Conservation (phyloP, 2,113 vertebrate species). For the Tympanuchus pallidicinctus region DNA sequence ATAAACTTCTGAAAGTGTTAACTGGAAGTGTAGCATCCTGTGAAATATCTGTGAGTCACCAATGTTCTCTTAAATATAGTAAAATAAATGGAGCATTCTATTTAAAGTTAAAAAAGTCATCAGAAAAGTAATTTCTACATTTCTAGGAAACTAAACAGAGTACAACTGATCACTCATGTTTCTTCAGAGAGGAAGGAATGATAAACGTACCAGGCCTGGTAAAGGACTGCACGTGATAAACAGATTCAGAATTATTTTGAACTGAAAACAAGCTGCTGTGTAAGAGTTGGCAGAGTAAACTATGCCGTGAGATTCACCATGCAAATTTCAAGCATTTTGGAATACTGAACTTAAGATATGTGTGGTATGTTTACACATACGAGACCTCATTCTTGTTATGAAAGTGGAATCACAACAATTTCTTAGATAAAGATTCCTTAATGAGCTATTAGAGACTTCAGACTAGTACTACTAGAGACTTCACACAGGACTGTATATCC, state of each 20-base stretch:
- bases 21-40: neutral
- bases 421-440: neutral
- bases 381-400: neutral
- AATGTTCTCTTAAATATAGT: neutral
- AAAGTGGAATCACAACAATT: neutral
- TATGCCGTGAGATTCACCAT: neutral
- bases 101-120: neutral
- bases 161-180: neutral
- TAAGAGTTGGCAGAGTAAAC: neutral
- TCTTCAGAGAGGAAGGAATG: neutral
- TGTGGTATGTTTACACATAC: fast-evolving
- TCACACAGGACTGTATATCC: neutral
- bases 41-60: neutral
- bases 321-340: neutral
- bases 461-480: neutral
- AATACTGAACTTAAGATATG: neutral
- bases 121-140: neutral
- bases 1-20: neutral
- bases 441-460: neutral
- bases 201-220: neutral
- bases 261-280: neutral
- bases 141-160: neutral
- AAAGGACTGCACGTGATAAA: neutral
- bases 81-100: neutral
- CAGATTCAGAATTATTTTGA: neutral